Percentiles rank a stretch among this genome's conserved stretches.
phyloP scores from a whole-genome alignment of 2,797 vertebrate species.

The Acanthornis magna region DNA sequence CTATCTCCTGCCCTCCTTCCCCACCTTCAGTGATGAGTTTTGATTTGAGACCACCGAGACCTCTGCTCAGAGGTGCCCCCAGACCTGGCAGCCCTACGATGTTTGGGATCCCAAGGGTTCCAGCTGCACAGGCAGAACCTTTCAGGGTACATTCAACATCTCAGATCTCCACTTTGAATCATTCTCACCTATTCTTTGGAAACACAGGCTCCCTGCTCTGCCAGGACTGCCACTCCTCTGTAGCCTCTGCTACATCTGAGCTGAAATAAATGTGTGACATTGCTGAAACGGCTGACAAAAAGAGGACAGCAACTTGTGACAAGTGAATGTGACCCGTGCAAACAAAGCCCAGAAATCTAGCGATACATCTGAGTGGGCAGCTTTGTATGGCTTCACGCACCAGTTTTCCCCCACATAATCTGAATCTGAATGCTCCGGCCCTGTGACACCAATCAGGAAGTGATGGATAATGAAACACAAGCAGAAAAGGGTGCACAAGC shows the following conservation, averaged over 20 bases:
- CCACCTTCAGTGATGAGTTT: not conserved
- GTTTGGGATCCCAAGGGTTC: not conserved
- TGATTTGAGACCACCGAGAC: accelerated
- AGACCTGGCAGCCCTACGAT: accelerated
- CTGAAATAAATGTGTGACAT: not conserved
- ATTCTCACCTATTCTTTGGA: not conserved
- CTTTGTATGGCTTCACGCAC: not conserved
- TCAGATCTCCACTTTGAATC: not conserved
- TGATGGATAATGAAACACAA: not conserved
- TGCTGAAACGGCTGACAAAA: not conserved
- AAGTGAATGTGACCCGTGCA: not conserved
- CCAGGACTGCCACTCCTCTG: not conserved
- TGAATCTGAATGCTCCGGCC: not conserved
- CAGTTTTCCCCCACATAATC: not conserved
- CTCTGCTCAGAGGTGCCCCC: not conserved
- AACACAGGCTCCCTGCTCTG: not conserved
- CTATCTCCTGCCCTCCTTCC: not conserved
- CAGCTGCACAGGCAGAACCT: accelerated
- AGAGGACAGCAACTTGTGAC: not conserved
- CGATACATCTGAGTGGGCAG: not conserved
- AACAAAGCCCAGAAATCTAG: not conserved
- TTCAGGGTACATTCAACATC: not conserved
- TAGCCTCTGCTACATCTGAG: not conserved
- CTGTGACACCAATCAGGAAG: not conserved
- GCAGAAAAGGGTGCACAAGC: not conserved